These are phyloP conservation scores for Phalacrocorax pelagicus DNA, from an alignment of 2,113 vertebrate species.

Conservation along the genomic window DNA sequence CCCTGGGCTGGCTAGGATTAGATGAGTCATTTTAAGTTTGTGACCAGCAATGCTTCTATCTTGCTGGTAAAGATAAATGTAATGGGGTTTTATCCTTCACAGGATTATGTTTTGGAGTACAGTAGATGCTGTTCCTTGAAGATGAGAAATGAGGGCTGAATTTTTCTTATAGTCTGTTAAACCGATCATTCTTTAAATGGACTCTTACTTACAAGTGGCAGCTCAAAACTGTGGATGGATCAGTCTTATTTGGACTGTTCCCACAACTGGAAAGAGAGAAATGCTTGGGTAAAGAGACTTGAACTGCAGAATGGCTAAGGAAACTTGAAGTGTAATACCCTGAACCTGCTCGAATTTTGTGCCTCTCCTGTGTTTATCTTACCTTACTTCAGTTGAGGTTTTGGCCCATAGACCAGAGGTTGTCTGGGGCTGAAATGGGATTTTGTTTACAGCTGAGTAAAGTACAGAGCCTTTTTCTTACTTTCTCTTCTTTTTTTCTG, in stretches of 20 bases:
- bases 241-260: background rate
- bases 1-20: background rate
- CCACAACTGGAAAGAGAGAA: background rate
- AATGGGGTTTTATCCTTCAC: background rate
- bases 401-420: background rate
- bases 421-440: background rate
- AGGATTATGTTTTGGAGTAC: background rate
- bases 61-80: background rate
- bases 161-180: background rate
- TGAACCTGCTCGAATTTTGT: background rate
- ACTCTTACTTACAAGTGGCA: background rate
- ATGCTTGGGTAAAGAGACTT: background rate
- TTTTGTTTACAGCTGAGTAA: background rate
- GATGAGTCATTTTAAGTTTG: constrained; percentile 1
- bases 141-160: background rate
- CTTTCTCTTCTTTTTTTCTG: background rate
- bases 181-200: background rate
- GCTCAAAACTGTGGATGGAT: background rate
- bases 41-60: background rate
- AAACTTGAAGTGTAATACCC: background rate
- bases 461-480: background rate
- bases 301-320: background rate
- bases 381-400: background rate
- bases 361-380: background rate
- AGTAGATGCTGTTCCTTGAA: background rate